phyloP scores from a whole-genome alignment of 1,140 invertebrate genomes.

The Mya arenaria region DNA sequence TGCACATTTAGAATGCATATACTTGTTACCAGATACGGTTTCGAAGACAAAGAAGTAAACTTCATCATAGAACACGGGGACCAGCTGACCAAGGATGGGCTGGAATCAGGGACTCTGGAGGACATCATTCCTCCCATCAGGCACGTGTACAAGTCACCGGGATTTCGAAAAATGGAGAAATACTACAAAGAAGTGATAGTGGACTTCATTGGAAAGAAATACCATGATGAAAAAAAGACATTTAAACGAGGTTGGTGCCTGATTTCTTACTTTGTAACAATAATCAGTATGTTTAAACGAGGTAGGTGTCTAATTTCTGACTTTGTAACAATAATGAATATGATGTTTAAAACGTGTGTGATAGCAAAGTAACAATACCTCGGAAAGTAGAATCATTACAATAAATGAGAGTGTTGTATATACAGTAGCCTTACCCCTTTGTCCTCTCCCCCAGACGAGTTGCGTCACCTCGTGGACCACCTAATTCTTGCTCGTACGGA shows the following conservation, averaged over 20 bases:
- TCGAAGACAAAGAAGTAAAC: conserved; percentile 9
- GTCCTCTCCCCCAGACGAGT: background rate
- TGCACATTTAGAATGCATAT: no score
- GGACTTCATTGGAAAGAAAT: background rate
- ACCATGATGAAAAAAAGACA: background rate
- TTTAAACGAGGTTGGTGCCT: background rate
- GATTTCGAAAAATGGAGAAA: background rate
- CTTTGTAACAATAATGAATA: no score
- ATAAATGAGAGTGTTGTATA: no score
- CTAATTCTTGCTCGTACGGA: conserved; percentile 20
- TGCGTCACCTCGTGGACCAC: conserved; percentile 17
- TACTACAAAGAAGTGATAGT: background rate
- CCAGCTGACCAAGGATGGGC: background rate
- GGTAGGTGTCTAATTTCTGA: no score
- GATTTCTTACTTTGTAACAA: no score
- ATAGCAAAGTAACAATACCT: no score
- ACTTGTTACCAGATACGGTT: background rate
- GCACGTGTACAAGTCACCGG: conserved; percentile 10
- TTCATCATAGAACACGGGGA: background rate
- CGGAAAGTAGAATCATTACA: no score
- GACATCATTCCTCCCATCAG: conserved; percentile 8
- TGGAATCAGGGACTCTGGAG: background rate
- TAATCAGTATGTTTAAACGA: no score
- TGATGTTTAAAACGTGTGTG: no score
- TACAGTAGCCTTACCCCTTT: background rate